These are phyloP conservation scores for Amia ocellicauda DNA, from an alignment of 2,113 vertebrate genomes.

Conservation along the genomic window DNA sequence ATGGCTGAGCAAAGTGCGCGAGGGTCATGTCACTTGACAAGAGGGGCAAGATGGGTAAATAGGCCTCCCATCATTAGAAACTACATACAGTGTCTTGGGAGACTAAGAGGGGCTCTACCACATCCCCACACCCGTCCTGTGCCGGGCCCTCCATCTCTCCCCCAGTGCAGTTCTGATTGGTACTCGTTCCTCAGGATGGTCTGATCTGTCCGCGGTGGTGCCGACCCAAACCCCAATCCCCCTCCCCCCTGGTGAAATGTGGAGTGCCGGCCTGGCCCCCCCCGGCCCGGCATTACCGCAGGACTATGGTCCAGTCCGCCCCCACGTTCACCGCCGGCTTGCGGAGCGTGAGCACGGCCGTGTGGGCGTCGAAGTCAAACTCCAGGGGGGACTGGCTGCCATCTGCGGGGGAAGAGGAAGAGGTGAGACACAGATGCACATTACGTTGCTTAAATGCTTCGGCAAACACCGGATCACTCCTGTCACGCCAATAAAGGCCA, in stretches of 20 bases:
- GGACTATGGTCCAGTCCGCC: conserved; percentile 70
- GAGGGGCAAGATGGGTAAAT: no score
- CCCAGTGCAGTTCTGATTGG: no score
- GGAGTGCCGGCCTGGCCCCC: conserved; percentile 1
- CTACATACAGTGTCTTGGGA: no score
- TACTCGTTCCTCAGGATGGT: neutral
- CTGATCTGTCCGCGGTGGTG: neutral
- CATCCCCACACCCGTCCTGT: no score
- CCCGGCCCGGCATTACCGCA: conserved; percentile 60
- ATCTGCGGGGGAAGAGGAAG: conserved; percentile 45
- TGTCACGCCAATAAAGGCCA: no score
- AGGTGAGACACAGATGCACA: no score
- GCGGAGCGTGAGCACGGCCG: conserved; percentile 73
- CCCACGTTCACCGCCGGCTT: conserved; percentile 77
- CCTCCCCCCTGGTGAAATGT: neutral
- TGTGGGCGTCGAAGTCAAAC: conserved; percentile 74
- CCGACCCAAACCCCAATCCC: neutral
- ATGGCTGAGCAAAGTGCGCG: no score
- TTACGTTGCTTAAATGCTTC: no score
- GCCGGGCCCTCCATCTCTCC: no score
- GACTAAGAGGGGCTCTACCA: no score
- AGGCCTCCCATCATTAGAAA: no score
- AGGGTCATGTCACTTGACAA: no score
- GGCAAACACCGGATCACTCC: neutral
- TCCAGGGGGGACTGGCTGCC: conserved; percentile 63